Evolutionary conservation across 2,113 vertebrate genomes (phyloP).

Genomic region (Nibea coibor): DNA sequence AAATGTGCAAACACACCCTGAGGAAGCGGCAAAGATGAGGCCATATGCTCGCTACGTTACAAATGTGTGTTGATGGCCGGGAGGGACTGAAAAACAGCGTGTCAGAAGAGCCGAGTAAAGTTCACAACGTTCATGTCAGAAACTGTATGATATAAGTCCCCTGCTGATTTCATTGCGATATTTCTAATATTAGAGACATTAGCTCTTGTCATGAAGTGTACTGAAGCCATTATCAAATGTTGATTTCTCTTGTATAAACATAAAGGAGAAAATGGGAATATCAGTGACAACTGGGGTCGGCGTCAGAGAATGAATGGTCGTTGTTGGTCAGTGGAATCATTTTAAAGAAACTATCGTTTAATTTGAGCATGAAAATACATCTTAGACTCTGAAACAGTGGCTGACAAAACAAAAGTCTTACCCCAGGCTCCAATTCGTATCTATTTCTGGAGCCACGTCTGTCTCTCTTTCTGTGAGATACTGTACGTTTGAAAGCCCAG

Average conservation of each 20-base stretch:
- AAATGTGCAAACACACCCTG: background rate
- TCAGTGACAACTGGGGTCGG: too few species aligned
- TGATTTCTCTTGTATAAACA: background rate
- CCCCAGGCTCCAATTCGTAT: background rate
- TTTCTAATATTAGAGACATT: background rate
- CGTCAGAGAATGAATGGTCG: too few species aligned
- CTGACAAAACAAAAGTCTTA: background rate
- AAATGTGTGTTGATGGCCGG: background rate
- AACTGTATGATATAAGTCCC: background rate
- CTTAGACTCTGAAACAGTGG: background rate
- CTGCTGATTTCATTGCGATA: background rate
- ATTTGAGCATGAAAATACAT: background rate
- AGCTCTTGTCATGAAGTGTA: background rate
- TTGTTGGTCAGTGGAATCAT: too few species aligned
- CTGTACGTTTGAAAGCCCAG: background rate
- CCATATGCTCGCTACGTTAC: background rate
- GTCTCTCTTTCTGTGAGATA: background rate
- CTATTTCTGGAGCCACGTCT: background rate
- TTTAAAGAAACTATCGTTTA: background rate
- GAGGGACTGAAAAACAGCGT: background rate
- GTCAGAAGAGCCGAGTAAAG: background rate
- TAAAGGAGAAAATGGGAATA: background rate
- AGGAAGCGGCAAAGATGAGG: background rate
- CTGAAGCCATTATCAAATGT: background rate
- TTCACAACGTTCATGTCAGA: background rate